Evolutionary conservation across 2,797 vertebrate species (phyloP).

Genomic region (Geotrypetes seraphini): DNA sequence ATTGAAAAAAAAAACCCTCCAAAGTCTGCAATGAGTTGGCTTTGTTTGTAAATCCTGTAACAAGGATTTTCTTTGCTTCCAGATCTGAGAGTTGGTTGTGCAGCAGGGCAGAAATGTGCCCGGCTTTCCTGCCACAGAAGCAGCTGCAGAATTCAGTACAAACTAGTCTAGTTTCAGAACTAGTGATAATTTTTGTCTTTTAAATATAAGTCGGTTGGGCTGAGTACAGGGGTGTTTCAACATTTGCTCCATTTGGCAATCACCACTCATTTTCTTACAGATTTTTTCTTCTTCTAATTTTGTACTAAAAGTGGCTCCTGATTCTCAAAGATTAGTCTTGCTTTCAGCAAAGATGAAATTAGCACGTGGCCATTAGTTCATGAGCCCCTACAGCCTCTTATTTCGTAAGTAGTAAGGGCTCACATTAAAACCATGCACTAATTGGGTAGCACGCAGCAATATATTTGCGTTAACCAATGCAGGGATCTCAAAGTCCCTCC

Average conservation of each 20-base stretch:
- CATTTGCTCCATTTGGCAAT: too few species aligned
- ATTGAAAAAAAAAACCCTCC: too few species aligned
- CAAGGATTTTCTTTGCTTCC: background rate
- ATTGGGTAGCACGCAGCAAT: too few species aligned
- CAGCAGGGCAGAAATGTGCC: slow-evolving; percentile 1
- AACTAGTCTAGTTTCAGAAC: slow-evolving; percentile 4
- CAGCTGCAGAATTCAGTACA: background rate
- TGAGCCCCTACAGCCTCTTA: too few species aligned
- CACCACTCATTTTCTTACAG: background rate
- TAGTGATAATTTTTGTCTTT: slow-evolving; percentile 9
- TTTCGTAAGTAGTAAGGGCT: too few species aligned
- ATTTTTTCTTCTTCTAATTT: background rate
- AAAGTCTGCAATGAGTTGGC: slow-evolving; percentile 6
- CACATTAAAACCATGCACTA: too few species aligned
- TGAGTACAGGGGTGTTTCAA: too few species aligned
- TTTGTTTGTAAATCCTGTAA: background rate
- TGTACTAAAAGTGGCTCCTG: background rate
- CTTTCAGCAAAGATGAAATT: too few species aligned
- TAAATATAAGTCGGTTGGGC: slow-evolving; percentile 13
- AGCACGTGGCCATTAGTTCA: too few species aligned
- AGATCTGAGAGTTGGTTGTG: slow-evolving; percentile 2
- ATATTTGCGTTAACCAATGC: too few species aligned
- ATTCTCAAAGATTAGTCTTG: background rate
- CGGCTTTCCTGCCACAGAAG: background rate
- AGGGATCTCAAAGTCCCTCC: too few species aligned